Evolutionary conservation across 2,888 invertebrate species (phyloP), one percentile per base, ranked within the genome.

Genomic region (Notocelia uddmanniana): DNA sequence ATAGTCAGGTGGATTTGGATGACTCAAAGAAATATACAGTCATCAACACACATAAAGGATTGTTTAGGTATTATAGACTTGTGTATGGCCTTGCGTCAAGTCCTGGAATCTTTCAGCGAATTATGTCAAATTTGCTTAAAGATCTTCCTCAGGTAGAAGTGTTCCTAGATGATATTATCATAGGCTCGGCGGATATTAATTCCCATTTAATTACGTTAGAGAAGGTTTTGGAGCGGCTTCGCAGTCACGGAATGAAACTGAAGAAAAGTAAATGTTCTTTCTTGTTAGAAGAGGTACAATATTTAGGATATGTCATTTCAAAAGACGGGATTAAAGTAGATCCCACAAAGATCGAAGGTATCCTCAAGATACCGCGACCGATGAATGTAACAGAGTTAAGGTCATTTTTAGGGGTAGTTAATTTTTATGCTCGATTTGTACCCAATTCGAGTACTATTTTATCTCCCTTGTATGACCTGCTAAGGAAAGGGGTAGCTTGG

Each of bases 361-460:
- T 55, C 31, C 55, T 55, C 15, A 55, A 55, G 31, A 55, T 55
- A 55, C 55, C 55, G 0, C 26, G 55, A 15, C 55, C 55, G 5
- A 13, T 55, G 1, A 55, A 55, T 55, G 31, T 55, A 13, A 55
- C 26, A 13, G 55, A 55, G 13, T 55, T 55, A n/a, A 55, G 55
- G 55, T 55, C 55, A 31, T 55, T 55, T 55, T 31, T 55, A 55
- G 26, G 55, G 21, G 55, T 55, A n/a, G 55, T 55, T 11, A 55
- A 55, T 10, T 55, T 55, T 31, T 55, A 55, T 31, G 55, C 55
- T 15, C 55, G 55, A 0, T 55, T 55, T 55, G 55, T 55, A 55
- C 55, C 55, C 0, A 26, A 55, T n/a, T 55, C 26, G 9, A 55
- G 55, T 55, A 31, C 26, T 21, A 55, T 31, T 55, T 55, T 55